phyloP scores from a whole-genome alignment of 92 coral and sea anemone genomes.

The Scolanthus callimorphus region DNA sequence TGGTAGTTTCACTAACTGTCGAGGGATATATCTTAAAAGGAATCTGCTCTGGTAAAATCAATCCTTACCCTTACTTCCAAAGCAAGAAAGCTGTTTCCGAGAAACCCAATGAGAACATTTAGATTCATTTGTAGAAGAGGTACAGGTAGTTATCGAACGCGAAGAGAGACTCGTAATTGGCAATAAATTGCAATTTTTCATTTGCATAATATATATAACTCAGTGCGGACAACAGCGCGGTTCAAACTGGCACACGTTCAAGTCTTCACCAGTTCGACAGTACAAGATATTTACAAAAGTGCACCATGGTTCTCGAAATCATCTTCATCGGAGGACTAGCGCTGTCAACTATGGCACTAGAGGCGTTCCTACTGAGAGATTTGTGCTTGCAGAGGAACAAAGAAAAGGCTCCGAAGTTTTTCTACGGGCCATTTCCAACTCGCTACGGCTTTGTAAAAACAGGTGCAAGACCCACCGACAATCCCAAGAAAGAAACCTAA shows the following conservation, averaged over 20 bases:
- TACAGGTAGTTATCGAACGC: too few relatives aligned
- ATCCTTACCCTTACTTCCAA: conserved; percentile 31
- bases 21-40: conserved; percentile 38
- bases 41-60: conserved; percentile 40
- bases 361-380: conserved; percentile 37
- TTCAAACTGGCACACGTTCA: too few relatives aligned
- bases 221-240: too few relatives aligned
- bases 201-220: too few relatives aligned
- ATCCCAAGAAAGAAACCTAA: neutral
- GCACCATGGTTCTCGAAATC: conserved; percentile 53
- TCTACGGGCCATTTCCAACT: conserved; percentile 17
- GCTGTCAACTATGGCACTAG: conserved; percentile 12
- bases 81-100: neutral
- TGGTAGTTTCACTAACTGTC: conserved; percentile 28
- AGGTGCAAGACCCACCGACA: neutral
- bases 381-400: conserved; percentile 15
- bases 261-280: too few relatives aligned
- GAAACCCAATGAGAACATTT: too few relatives aligned
- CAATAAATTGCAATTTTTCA: too few relatives aligned
- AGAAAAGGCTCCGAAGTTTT: neutral
- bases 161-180: too few relatives aligned
- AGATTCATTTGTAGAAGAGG: too few relatives aligned
- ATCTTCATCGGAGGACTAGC: conserved; percentile 27
- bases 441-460: conserved; percentile 2
- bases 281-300: too few relatives aligned